Percentiles rank a stretch among this genome's conserved stretches.
Evolutionary conservation across 1,140 invertebrate species (phyloP).

Genomic region (Nixonia krombeini): DNA sequence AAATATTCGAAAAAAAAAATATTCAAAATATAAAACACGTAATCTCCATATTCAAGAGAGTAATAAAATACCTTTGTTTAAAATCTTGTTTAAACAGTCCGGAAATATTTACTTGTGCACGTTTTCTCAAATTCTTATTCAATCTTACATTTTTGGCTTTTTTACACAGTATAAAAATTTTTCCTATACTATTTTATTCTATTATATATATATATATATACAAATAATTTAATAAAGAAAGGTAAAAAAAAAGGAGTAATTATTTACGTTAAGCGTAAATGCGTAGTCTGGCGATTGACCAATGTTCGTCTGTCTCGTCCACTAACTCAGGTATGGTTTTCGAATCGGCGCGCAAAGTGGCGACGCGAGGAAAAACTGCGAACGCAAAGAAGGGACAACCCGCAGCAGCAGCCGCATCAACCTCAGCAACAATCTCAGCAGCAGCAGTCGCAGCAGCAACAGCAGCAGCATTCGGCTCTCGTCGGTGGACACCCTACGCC

Average conservation of each 20-base stretch:
- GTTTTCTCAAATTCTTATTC: too few species aligned
- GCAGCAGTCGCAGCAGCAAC: conserved; percentile 62
- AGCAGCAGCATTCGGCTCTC: conserved; percentile 61
- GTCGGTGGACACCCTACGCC: conserved; percentile 73
- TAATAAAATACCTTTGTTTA: too few species aligned
- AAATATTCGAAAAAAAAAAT: too few species aligned
- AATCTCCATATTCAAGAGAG: too few species aligned
- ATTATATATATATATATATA: too few species aligned
- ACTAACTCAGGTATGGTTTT: conserved; percentile 94
- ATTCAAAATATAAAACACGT: too few species aligned
- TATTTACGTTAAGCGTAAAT: conserved; percentile 9
- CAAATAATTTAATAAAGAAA: neutral
- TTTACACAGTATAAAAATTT: too few species aligned
- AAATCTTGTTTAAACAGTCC: too few species aligned
- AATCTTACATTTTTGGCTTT: too few species aligned
- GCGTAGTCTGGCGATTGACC: conserved; percentile 60
- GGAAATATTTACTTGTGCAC: too few species aligned
- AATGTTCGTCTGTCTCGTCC: conserved; percentile 65
- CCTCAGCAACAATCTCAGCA: conserved; percentile 62
- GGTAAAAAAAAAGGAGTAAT: neutral
- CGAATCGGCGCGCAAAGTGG: conserved; percentile 98
- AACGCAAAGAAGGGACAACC: conserved; percentile 81
- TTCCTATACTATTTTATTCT: too few species aligned
- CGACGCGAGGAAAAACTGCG: conserved; percentile 96
- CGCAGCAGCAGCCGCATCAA: conserved; percentile 54